phyloP scores from a whole-genome alignment of 2,888 invertebrate genomes.

The Abrostola tripartita region DNA sequence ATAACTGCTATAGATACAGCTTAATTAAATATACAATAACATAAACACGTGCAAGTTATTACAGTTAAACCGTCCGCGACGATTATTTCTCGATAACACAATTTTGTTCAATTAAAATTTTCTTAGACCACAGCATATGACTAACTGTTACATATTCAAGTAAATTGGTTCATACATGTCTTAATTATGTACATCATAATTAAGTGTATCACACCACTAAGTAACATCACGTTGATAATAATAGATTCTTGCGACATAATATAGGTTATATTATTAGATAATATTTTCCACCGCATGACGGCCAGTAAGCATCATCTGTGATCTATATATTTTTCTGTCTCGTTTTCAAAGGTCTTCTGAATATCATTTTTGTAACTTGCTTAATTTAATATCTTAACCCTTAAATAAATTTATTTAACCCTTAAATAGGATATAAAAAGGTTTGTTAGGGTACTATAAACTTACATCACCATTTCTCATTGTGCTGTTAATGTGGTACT shows the following conservation, averaged over 20 bases:
- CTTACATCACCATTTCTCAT: too few relatives aligned
- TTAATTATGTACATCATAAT: constrained; percentile 30
- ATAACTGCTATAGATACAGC: background rate
- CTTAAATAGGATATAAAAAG: too few relatives aligned
- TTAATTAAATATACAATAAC: constrained; percentile 13
- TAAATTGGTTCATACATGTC: constrained; percentile 30
- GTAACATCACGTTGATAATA: constrained; percentile 14
- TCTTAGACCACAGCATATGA: constrained; percentile 36
- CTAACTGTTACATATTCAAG: constrained; percentile 52
- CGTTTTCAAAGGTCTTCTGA: too few relatives aligned
- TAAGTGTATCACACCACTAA: constrained; percentile 25
- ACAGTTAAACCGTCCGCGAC: constrained; percentile 5
- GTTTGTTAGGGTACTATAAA: too few relatives aligned
- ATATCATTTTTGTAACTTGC: too few relatives aligned
- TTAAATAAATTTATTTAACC: too few relatives aligned
- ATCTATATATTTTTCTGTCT: too few relatives aligned
- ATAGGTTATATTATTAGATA: too few relatives aligned
- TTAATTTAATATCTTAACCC: too few relatives aligned
- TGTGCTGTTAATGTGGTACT: too few relatives aligned
- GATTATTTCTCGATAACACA: constrained; percentile 28
- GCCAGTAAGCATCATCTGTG: too few relatives aligned
- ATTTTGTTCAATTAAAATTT: constrained; percentile 53
- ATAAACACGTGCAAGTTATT: constrained; percentile 33
- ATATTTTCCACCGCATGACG: background rate
- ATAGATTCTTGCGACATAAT: constrained; percentile 9